A percentile compares a stretch with the other conserved stretches of the same genome.
These are phyloP conservation scores for Bergia sp. DNA, from an alignment of 92 coral and sea anemone genomes.

Conservation along the genomic window DNA sequence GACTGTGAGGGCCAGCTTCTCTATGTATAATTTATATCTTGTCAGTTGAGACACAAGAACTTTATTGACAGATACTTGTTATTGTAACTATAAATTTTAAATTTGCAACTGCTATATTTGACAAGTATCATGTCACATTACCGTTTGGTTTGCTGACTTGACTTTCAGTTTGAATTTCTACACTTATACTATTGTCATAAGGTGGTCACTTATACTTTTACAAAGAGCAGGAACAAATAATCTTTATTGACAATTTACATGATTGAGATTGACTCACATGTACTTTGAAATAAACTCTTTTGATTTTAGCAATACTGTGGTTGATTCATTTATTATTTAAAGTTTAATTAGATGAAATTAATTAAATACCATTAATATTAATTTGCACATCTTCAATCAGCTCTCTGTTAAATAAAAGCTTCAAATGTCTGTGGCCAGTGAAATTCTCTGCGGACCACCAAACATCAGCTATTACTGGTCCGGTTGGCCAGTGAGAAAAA, in stretches of 20 bases:
- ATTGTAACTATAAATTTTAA: conserved; percentile 14
- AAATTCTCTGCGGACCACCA: conserved; percentile 15
- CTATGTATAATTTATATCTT: background rate
- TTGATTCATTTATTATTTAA: too few relatives aligned
- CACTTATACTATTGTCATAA: conserved; percentile 7
- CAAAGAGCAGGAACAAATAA: conserved; percentile 7
- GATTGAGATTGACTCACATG: background rate
- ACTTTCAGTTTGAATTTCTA: conserved; percentile 1
- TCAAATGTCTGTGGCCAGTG: conserved; percentile 14
- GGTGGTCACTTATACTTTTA: conserved; percentile 17
- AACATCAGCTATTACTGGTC: conserved; percentile 5
- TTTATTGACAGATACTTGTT: conserved; percentile 13
- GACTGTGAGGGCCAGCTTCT: conserved; percentile 17
- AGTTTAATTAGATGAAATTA: background rate
- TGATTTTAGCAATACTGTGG: background rate
- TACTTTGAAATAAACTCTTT: background rate
- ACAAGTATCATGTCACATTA: conserved; percentile 1
- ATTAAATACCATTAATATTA: conserved; percentile 3
- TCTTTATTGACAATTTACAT: conserved; percentile 7
- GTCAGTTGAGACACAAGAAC: conserved; percentile 7
- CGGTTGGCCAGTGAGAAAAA: conserved; percentile 3
- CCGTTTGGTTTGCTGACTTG: conserved; percentile 6
- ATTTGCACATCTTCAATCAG: conserved; percentile 12
- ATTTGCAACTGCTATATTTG: conserved; percentile 15
- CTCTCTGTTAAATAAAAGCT: background rate